Conservation (phyloP, 2,113 vertebrate species). For the Planiliza haematocheilus region DNA sequence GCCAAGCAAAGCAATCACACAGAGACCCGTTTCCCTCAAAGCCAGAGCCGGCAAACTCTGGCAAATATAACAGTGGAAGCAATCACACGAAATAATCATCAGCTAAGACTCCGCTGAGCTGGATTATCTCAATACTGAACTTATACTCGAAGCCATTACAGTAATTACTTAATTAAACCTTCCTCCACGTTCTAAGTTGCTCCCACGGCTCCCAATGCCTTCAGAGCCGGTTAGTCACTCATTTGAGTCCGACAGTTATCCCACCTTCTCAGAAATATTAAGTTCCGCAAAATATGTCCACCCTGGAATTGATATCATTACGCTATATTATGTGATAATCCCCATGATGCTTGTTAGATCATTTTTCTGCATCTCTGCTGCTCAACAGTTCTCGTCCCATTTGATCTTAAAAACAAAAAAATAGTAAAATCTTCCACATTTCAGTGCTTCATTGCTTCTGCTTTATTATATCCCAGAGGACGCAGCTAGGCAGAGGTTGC, state of each 20-base stretch:
- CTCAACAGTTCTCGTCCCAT: no score
- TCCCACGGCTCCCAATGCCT: not conserved
- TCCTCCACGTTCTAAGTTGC: conserved; percentile 1
- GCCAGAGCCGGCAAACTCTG: conserved; percentile 13
- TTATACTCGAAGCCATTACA: conserved; percentile 27
- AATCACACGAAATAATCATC: conserved; percentile 36
- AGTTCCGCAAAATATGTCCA: not conserved
- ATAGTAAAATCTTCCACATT: no score
- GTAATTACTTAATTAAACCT: conserved; percentile 40
- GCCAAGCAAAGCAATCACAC: conserved; percentile 43
- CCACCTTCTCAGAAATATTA: not conserved
- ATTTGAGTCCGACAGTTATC: conserved; percentile 8
- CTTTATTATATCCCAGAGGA: no score
- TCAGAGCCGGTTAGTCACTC: not conserved
- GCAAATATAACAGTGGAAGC: conserved; percentile 38
- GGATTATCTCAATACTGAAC: conserved; percentile 5
- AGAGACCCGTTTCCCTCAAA: conserved; percentile 18
- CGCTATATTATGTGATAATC: no score
- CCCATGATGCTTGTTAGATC: no score
- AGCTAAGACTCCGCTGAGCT: conserved; percentile 2
- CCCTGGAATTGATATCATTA: not conserved
- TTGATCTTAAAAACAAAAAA: no score
- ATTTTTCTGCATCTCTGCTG: no score
- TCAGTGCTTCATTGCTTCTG: no score
- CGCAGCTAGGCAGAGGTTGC: no score